Evolutionary conservation across 1,140 invertebrate species (phyloP), one percentile per base, ranked within the genome.

Genomic region (Philopotamus ludificatus): DNA sequence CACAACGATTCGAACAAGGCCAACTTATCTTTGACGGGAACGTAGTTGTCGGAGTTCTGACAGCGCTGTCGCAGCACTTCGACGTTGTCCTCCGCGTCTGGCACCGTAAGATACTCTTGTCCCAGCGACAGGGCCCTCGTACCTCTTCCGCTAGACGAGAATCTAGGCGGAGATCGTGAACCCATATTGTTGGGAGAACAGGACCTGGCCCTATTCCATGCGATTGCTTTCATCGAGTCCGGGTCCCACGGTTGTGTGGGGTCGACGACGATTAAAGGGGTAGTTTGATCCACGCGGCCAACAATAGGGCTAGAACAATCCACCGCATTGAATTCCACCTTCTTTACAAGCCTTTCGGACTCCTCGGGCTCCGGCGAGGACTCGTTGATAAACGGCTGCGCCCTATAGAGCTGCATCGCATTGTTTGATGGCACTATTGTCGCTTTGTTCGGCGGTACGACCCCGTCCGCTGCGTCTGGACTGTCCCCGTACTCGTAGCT

Each of bases 1-100:
- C 83, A 84, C 12, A 86, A 71, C 0, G 83, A 83, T 66, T 86
- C 84, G 66, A 86, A 86, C 3, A 86, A 72, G 0, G 83, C 80
- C 1, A 85, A 73, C 68, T 85, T 86, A 65, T 86, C 84, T 57
- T 80, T 80, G 0, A 86, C 84, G 0, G 84, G 83, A 3, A 86
- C 84, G 70, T 85, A 86, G 45, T 77, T 82, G 47, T 84, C 83
- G 2, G 78, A 77, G 71, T 83, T 82, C 70, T 86, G 84, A 63
- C 84, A 85, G 39, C 80, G 77, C 23, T 82, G 79, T 26, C 84
- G 65, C 1, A 85, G 71, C 2, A 74, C 72, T 4, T 83, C 83
- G 0, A 85, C 79, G 12, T 77, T 78, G 20, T 79, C 75, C 42
- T 82, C 77, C 44, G 66, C 63, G 50, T 62, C 49, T 1, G 62